Evolutionary conservation across 2,797 vertebrate species (phyloP).

Genomic region (Menidia menidia): DNA sequence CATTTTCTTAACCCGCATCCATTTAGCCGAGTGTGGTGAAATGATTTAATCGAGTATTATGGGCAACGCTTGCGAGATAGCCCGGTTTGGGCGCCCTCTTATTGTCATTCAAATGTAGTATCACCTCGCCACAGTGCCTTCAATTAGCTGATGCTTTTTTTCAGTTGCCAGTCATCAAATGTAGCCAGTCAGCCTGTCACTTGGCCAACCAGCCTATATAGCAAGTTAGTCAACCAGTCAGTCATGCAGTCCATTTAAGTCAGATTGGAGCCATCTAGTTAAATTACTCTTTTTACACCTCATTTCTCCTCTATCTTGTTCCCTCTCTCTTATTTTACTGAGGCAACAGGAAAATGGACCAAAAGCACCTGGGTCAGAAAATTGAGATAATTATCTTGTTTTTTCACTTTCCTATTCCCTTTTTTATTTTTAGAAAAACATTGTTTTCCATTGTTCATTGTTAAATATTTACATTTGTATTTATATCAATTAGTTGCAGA

Average conservation of each 20-base stretch:
- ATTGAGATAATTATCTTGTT: conserved; percentile 18
- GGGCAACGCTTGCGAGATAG: neutral
- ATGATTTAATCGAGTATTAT: too few species aligned
- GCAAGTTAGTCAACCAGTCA: conserved; percentile 65
- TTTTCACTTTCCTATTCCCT: neutral
- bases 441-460: neutral
- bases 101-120: neutral
- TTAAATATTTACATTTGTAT: neutral
- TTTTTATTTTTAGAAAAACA: neutral
- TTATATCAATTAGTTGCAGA: neutral
- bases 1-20: too few species aligned
- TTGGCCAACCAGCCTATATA: conserved; percentile 37
- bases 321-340: conserved; percentile 34
- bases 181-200: conserved; percentile 14
- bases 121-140: conserved; percentile 7
- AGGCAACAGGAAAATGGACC: conserved; percentile 8
- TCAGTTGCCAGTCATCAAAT: conserved; percentile 29
- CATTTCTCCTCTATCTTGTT: conserved; percentile 48
- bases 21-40: too few species aligned
- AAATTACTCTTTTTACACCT: conserved; percentile 67
- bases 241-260: conserved; percentile 65
- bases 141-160: conserved; percentile 8
- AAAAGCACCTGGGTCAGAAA: conserved; percentile 22
- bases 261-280: conserved; percentile 52
- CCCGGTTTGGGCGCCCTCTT: neutral